Percentiles rank a stretch among this genome's conserved stretches.
phyloP scores from a whole-genome alignment of 2,888 invertebrate genomes.

The Lasioglossum morio region DNA sequence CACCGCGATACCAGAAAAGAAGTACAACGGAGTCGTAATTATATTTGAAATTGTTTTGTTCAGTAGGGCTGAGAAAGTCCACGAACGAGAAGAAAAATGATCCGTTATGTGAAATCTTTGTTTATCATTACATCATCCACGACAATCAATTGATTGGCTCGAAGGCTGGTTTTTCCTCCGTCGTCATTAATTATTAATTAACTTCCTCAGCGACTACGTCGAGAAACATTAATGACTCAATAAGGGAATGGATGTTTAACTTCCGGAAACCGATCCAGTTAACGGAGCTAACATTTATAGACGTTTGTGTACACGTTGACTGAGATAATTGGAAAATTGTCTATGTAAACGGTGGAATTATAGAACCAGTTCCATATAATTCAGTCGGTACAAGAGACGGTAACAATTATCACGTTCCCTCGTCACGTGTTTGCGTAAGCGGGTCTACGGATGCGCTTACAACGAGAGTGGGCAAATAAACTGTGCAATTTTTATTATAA shows the following conservation, averaged over 20 bases:
- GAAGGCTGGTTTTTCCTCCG: conserved; percentile 25
- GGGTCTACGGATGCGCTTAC: neutral
- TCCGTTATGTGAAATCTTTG: conserved; percentile 22
- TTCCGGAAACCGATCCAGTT: conserved; percentile 11
- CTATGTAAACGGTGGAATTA: neutral
- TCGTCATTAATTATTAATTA: conserved; percentile 8
- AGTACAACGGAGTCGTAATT: neutral
- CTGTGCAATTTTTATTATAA: neutral
- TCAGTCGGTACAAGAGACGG: neutral
- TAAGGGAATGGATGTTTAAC: neutral
- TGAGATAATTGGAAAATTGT: neutral
- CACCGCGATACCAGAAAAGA: neutral
- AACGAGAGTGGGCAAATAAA: neutral
- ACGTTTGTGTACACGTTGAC: neutral
- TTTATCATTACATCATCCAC: conserved; percentile 32
- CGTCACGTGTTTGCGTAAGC: conserved; percentile 1
- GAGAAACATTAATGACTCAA: neutral
- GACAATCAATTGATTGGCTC: neutral
- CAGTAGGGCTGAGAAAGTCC: neutral
- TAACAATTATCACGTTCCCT: neutral
- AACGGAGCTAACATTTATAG: neutral
- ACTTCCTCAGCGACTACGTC: neutral
- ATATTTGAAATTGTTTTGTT: neutral
- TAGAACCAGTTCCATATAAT: conserved; percentile 2
- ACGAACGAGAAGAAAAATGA: neutral